These are phyloP conservation scores for Dione juno DNA, from an alignment of 2,888 invertebrate species.

Conservation along the genomic window DNA sequence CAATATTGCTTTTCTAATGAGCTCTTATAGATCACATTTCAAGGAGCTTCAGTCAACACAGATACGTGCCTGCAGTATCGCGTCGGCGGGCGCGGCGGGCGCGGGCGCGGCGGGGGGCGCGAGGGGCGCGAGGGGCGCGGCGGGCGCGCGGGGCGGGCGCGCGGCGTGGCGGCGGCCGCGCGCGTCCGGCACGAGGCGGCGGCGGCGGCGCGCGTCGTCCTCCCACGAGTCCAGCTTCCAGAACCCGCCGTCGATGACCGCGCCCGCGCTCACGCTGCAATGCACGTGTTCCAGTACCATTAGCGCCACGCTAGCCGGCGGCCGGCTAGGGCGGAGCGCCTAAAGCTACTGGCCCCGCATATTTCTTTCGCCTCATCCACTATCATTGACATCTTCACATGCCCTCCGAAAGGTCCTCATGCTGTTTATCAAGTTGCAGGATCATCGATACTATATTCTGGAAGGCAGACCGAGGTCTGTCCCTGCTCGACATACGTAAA, in stretches of 20 bases:
- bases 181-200: constrained; percentile 97
- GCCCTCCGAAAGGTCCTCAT: not conserved
- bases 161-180: constrained; percentile 96
- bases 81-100: constrained; percentile 88
- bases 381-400: not conserved
- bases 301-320: too few species aligned
- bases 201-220: constrained; percentile 97
- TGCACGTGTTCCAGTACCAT: too few species aligned
- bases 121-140: constrained; percentile 86
- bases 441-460: not conserved
- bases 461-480: not conserved
- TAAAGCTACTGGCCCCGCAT: too few species aligned
- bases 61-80: constrained; percentile 89
- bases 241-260: constrained; percentile 66
- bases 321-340: too few species aligned
- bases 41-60: too few species aligned
- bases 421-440: not conserved
- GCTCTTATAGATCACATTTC: too few species aligned
- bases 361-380: too few species aligned
- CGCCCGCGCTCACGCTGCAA: constrained; percentile 38
- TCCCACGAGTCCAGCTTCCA: constrained; percentile 99
- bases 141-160: constrained; percentile 90
- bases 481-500: not conserved
- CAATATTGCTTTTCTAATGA: too few species aligned
- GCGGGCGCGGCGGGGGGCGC: constrained; percentile 88